Evolutionary conservation across 2,797 vertebrate species (phyloP).

Genomic region (Pogonophryne albipinna): DNA sequence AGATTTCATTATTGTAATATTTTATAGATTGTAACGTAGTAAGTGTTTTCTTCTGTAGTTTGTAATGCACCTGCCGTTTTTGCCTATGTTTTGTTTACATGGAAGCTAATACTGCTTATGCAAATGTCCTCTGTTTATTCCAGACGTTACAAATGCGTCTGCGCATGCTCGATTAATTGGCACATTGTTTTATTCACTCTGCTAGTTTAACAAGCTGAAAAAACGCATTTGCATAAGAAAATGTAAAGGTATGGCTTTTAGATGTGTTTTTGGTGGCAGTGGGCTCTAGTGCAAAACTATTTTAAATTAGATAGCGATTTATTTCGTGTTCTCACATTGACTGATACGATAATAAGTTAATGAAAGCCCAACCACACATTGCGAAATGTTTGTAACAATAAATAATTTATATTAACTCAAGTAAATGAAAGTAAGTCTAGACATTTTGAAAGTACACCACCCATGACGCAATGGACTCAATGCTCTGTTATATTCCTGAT

Average conservation of each 20-base stretch:
- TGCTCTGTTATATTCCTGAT: background rate
- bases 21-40: background rate
- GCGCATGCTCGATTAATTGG: background rate
- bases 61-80: background rate
- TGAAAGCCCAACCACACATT: background rate
- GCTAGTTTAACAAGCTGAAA: background rate
- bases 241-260: background rate
- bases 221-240: accelerated
- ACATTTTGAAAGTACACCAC: background rate
- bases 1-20: background rate
- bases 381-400: background rate
- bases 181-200: background rate
- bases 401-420: background rate
- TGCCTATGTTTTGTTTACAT: background rate
- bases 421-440: background rate
- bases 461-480: background rate
- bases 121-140: background rate
- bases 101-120: background rate
- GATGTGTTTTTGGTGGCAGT: background rate
- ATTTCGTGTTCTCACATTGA: background rate
- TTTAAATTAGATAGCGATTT: background rate
- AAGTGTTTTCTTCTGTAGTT: background rate
- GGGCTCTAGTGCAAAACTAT: background rate
- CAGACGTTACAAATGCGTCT: background rate
- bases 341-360: background rate